phyloP scores from a whole-genome alignment of 2,113 vertebrate genomes.

The Sinocyclocheilus anshuiensis region DNA sequence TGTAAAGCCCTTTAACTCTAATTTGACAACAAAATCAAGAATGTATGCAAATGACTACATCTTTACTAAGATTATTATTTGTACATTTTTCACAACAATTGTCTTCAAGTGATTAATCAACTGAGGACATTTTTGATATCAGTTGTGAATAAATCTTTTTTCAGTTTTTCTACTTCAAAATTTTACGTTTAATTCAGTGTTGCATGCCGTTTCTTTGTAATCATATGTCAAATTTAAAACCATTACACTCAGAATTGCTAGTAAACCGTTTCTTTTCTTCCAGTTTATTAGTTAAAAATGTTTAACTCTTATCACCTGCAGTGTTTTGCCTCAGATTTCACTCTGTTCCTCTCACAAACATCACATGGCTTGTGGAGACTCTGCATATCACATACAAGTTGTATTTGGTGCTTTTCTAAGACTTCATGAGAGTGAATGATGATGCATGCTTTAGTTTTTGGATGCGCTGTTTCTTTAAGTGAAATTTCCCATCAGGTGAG shows the following conservation, averaged over 20 bases:
- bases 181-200: too few species aligned
- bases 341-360: too few species aligned
- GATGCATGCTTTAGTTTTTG: neutral
- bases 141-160: too few species aligned
- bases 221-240: too few species aligned
- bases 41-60: neutral
- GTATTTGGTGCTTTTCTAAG: neutral
- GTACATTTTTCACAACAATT: neutral
- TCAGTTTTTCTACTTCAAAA: too few species aligned
- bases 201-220: too few species aligned
- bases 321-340: neutral
- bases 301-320: neutral
- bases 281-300: neutral
- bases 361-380: too few species aligned
- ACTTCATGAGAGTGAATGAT: neutral
- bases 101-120: neutral
- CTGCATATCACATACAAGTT: neutral
- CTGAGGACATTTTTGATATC: too few species aligned
- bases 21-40: neutral
- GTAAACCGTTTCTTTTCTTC: too few species aligned
- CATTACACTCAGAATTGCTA: too few species aligned
- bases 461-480: too few species aligned
- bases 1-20: neutral
- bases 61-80: neutral
- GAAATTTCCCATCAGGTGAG: neutral